These are phyloP conservation scores for Centropus bengalensis DNA, from an alignment of 2,113 vertebrate species.

Conservation along the genomic window DNA sequence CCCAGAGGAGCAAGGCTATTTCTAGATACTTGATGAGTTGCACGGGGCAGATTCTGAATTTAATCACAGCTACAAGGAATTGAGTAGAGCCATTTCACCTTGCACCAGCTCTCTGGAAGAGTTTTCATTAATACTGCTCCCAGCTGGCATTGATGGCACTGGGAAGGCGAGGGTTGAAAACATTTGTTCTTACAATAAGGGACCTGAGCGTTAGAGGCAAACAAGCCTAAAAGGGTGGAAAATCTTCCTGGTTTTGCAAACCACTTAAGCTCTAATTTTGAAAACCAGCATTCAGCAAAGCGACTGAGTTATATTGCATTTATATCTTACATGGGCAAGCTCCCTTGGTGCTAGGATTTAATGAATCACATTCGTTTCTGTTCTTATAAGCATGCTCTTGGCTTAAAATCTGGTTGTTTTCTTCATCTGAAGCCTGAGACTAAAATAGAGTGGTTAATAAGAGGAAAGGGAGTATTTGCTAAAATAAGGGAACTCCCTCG, in stretches of 20 bases:
- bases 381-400: background rate
- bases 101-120: background rate
- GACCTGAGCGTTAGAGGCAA: background rate
- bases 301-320: rapidly evolving
- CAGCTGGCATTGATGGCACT: background rate
- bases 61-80: background rate
- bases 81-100: background rate
- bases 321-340: background rate
- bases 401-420: constrained; percentile 22
- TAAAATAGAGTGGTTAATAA: background rate
- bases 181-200: background rate
- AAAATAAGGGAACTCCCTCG: constrained; percentile 13
- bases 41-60: background rate
- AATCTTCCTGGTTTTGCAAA: background rate
- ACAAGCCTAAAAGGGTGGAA: background rate
- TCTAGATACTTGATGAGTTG: background rate
- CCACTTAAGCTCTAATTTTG: background rate
- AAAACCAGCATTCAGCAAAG: background rate
- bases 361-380: background rate
- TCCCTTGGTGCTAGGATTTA: background rate
- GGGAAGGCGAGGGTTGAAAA: background rate
- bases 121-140: rapidly evolving
- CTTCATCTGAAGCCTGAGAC: background rate
- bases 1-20: background rate
- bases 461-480: constrained; percentile 43